Evolutionary conservation across 2,113 vertebrate genomes (phyloP).

Genomic region (Zeus faber): DNA sequence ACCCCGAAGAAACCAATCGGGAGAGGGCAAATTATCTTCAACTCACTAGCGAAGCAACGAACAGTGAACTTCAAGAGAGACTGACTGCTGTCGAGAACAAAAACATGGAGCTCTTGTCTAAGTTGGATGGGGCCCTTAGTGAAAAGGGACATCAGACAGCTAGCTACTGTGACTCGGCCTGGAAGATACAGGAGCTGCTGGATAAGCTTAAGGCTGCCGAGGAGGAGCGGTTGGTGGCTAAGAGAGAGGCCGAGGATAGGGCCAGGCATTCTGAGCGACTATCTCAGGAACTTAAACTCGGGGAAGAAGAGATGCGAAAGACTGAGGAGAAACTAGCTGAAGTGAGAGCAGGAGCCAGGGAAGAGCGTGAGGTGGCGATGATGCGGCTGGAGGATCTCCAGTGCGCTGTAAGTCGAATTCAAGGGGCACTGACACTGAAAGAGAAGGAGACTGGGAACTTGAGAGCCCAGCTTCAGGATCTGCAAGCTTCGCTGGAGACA

Average conservation of each 20-base stretch:
- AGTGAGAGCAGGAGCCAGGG: constrained; percentile 52
- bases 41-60: constrained; percentile 47
- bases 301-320: constrained; percentile 70
- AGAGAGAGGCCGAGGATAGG: constrained; percentile 64
- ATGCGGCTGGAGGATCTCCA: constrained; percentile 69
- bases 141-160: constrained; percentile 67
- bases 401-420: constrained; percentile 66
- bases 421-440: constrained; percentile 74
- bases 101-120: constrained; percentile 71
- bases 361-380: constrained; percentile 63
- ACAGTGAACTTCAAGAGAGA: constrained; percentile 61
- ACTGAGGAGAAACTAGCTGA: constrained; percentile 62
- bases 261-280: constrained; percentile 63
- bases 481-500: constrained; percentile 68
- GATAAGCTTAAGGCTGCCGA: constrained; percentile 75
- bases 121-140: constrained; percentile 57
- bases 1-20: constrained; percentile 57
- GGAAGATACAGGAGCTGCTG: constrained; percentile 70
- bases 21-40: constrained; percentile 57
- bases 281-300: constrained; percentile 72
- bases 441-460: constrained; percentile 79
- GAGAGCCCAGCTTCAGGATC: constrained; percentile 76
- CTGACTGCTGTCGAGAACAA: constrained; percentile 65
- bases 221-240: constrained; percentile 61
- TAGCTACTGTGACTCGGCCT: constrained; percentile 63